Conservation (phyloP, 2,888 invertebrate species). For the Gisinianus flammeolus region DNA sequence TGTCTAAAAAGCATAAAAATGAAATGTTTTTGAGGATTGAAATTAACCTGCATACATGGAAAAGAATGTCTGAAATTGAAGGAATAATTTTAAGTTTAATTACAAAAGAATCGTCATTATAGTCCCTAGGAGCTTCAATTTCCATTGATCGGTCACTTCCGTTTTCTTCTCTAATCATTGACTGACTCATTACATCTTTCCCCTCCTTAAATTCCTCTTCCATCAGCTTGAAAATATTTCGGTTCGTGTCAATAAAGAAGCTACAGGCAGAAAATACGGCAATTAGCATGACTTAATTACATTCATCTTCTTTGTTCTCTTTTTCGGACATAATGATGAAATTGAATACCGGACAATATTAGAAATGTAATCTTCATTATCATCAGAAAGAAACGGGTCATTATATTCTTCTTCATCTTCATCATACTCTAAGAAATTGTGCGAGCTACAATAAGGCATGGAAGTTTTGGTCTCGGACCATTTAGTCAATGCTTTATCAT, state of each 20-base stretch:
- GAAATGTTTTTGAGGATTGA: too few species aligned
- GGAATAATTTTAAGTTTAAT: too few species aligned
- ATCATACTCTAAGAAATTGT: constrained; percentile 40
- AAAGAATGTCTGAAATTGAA: too few species aligned
- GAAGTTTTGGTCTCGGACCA: constrained; percentile 43
- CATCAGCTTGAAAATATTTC: constrained; percentile 46
- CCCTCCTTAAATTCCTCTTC: constrained; percentile 32
- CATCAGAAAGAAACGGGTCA: constrained; percentile 40
- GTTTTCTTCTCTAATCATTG: neutral
- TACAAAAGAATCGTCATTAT: constrained; percentile 42
- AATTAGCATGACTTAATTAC: too few species aligned
- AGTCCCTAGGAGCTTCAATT: constrained; percentile 46
- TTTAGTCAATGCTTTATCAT: constrained; percentile 48
- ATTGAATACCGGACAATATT: constrained; percentile 39
- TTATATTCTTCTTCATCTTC: constrained; percentile 39
- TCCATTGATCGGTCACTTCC: constrained; percentile 27
- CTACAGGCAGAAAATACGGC: too few species aligned
- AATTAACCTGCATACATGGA: too few species aligned
- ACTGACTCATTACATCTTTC: constrained; percentile 30
- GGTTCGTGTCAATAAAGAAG: constrained; percentile 42
- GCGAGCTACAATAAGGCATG: constrained; percentile 44
- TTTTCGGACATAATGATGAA: too few species aligned
- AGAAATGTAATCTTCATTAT: constrained; percentile 42
- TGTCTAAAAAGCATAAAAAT: neutral
- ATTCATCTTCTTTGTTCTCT: too few species aligned